Base-by-base conservation (phyloP, 2,113 vertebrate species). In the Megalops atlanticus region DNA sequence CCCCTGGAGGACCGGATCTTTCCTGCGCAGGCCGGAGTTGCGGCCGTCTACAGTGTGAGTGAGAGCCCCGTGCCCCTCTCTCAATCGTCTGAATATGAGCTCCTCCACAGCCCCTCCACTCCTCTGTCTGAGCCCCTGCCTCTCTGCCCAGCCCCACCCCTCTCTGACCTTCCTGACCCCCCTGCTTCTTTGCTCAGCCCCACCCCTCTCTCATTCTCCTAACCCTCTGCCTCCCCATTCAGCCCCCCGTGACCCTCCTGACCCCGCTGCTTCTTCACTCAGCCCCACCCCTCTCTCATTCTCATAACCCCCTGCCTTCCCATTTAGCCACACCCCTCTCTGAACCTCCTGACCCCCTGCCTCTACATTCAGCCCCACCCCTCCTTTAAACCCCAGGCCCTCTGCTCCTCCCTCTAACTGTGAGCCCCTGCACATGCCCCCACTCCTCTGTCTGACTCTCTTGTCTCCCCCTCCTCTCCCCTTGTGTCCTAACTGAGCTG, bases 41-140 rank as follows among this genome's bases (percentile, higher is more conserved):
- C 94, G 82, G 92, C 94, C 27, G 88, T 95, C 83, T 94, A 94
- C 85, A 93, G 92, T 85, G 93, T 95, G 85, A 95, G 92, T 93
- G 36, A 39, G 64, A 47, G n/a, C n/a, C n/a, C n/a, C n/a, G n/a
- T n/a, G 36, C 54, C 31, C 40, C 3, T 52, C 31, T 71, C 43
- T 36, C 31, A 36, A n/a, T n/a, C n/a, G n/a, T n/a, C n/a, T n/a
- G n/a, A n/a, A n/a, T n/a, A n/a, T n/a, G n/a, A n/a, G n/a, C n/a
- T n/a, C n/a, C n/a, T n/a, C n/a, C n/a, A n/a, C n/a, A n/a, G n/a
- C n/a, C n/a, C n/a, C n/a, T n/a, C 12, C 7, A 8, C 52, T 18
- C n/a, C 3, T 5, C n/a, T 18, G 2, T 58, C 18, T 58, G 52
- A 49, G 5, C 47, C 5, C 47, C 14, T 10, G 14, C 43, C 43